Evolutionary conservation across 2,888 invertebrate genomes (phyloP), one percentile per base, ranked within the genome.

Genomic region (Ochropleura plecta): DNA sequence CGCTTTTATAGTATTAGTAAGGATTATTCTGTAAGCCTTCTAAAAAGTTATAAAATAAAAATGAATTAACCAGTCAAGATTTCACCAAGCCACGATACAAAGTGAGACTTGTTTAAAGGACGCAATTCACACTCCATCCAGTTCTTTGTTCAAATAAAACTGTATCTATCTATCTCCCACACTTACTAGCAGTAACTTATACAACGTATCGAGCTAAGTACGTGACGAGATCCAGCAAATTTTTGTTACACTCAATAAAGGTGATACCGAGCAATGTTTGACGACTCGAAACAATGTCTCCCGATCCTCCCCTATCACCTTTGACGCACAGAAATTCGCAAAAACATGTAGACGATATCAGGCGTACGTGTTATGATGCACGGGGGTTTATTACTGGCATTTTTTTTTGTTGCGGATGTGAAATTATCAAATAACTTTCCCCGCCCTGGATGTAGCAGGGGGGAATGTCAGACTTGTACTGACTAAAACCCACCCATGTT

Each of bases 221-320:
- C 82, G 83, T 88, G 81, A 83, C 76, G 57, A 79, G 79, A 88
- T 82, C 67, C 73, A 78, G 77, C 80, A 79, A 80, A 81, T 78
- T 79, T 79, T 85, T 79, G 72, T 83, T 78, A 76, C 67, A 78
- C 79, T 82, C 81, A 85, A 83, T 83, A 82, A 84, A 86, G 79
- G 74, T 85, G 80, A 83, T 87, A 85, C 83, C 73, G 70, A 75
- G 78, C 82, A 81, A 81, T 89, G 84, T 89, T 92, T 89, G 90
- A 90, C 88, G 89, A 89, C 79, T 86, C 88, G 89, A 92, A 93
- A 94, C 93, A 93, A 92, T 92, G 93, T 92, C 90, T 90, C 88
- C 86, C 90, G 91, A 93, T 91, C 91, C 91, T 90, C 92, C 91
- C 91, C 91, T 92, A 93, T 93, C 93, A 92, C 90, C 91, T 93